Percentiles rank a stretch among this genome's conserved stretches.
phyloP scores from a whole-genome alignment of 2,113 vertebrate genomes.

The Hippocampus guttulatus region DNA sequence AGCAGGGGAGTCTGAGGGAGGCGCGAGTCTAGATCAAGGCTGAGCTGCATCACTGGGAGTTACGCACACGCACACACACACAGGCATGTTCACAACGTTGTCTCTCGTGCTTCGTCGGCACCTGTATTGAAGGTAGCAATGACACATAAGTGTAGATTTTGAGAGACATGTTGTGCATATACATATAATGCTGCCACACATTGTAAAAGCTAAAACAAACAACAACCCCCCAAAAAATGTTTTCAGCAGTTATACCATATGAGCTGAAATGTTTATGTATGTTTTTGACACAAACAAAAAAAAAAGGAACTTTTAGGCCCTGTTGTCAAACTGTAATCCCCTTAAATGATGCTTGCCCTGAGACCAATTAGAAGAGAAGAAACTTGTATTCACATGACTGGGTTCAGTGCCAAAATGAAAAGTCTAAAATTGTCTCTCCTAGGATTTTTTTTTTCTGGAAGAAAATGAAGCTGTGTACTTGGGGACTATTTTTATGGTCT shows the following conservation, averaged over 20 bases:
- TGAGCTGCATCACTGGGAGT: constrained; percentile 42
- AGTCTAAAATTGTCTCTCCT: constrained; percentile 48
- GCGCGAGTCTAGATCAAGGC: constrained; percentile 62
- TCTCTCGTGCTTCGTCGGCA: constrained; percentile 45
- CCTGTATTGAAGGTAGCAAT: constrained; percentile 47
- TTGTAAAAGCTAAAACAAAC: background rate
- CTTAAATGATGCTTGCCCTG: constrained; percentile 40
- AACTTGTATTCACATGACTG: constrained; percentile 52
- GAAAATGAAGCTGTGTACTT: constrained; percentile 52
- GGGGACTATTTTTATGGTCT: constrained; percentile 44
- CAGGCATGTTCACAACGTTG: constrained; percentile 1
- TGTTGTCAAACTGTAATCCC: no score
- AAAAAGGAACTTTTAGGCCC: no score
- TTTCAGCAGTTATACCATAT: no score
- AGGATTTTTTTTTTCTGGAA: constrained; percentile 54
- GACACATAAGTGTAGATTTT: constrained; percentile 27
- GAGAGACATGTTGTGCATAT: constrained; percentile 38
- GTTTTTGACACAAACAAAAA: no score
- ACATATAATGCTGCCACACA: constrained; percentile 12
- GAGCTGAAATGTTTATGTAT: no score
- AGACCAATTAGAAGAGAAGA: constrained; percentile 7
- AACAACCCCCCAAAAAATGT: constrained; percentile 33
- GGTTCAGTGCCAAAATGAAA: constrained; percentile 50
- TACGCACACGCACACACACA: constrained; percentile 12
- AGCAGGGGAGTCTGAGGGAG: constrained; percentile 61